Percentiles rank a stretch among this genome's conserved stretches.
These are phyloP conservation scores for Smutsia gigantea DNA, from an alignment of 2,797 vertebrate genomes.

Conservation along the genomic window DNA sequence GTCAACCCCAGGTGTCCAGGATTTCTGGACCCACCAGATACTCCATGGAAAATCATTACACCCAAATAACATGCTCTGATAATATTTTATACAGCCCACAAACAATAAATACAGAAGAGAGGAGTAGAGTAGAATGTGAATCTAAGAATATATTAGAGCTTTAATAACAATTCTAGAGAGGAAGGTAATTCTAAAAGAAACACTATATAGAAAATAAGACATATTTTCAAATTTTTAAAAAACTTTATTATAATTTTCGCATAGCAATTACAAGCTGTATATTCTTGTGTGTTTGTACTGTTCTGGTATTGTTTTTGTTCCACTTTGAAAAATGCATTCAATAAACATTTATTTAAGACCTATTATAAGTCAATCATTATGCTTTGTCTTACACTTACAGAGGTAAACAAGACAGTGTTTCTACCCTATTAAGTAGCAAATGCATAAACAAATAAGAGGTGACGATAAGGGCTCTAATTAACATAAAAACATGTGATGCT, in stretches of 20 bases:
- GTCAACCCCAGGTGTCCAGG: background rate
- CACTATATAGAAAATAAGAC: background rate
- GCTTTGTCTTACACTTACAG: background rate
- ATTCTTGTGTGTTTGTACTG: background rate
- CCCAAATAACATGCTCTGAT: fast-evolving
- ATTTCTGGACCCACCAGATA: background rate
- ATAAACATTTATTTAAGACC: background rate
- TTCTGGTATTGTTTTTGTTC: background rate
- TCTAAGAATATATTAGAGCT: background rate
- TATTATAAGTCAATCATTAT: background rate
- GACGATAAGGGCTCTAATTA: background rate
- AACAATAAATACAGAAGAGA: background rate
- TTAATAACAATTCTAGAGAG: background rate
- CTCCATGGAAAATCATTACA: background rate
- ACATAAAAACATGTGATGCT: background rate
- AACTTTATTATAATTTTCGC: background rate
- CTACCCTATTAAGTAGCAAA: background rate
- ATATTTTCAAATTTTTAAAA: background rate
- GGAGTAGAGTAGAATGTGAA: background rate
- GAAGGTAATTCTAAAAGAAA: background rate
- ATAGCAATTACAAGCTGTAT: background rate
- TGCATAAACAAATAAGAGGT: background rate
- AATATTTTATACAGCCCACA: background rate
- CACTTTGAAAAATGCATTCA: background rate
- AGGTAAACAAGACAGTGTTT: background rate